A percentile compares a stretch with the other conserved stretches of the same genome.
Evolutionary conservation across 1,140 invertebrate genomes (phyloP).

Genomic region (Drosophila insularis): DNA sequence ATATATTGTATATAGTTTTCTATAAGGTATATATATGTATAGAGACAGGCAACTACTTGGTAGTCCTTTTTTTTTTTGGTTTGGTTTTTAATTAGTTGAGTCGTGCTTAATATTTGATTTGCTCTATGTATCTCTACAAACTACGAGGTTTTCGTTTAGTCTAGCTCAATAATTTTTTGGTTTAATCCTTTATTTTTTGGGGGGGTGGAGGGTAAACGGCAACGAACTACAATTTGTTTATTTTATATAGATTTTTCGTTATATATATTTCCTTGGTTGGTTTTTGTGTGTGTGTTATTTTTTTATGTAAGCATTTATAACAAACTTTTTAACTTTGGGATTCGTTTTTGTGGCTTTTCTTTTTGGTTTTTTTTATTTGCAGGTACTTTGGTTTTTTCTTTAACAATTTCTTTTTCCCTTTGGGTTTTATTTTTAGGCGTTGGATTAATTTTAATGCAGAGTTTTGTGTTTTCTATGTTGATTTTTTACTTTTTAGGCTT

Average conservation of each 20-base stretch:
- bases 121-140: conserved; percentile 72
- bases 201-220: conserved; percentile 45
- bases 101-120: conserved; percentile 55
- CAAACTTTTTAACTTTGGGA: conserved; percentile 16
- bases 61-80: conserved; percentile 70
- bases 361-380: conserved; percentile 75
- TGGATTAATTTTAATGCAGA: conserved; percentile 75
- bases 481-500: conserved; percentile 41
- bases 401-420: conserved; percentile 24
- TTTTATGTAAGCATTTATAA: conserved; percentile 26
- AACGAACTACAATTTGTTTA: conserved; percentile 59
- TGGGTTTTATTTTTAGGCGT: conserved; percentile 72
- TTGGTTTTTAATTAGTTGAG: conserved; percentile 41
- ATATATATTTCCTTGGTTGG: conserved; percentile 10
- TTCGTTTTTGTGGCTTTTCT: conserved; percentile 44
- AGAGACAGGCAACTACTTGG: conserved; percentile 77
- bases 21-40: conserved; percentile 51
- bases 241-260: conserved; percentile 45
- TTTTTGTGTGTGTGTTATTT: background rate
- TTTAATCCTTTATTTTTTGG: conserved; percentile 30
- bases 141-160: conserved; percentile 77
- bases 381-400: conserved; percentile 67
- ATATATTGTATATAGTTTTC: conserved; percentile 66
- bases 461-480: conserved; percentile 46
- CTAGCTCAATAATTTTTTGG: conserved; percentile 61